phyloP scores from a whole-genome alignment of 1,140 invertebrate species.

The Elysia chlorotica region DNA sequence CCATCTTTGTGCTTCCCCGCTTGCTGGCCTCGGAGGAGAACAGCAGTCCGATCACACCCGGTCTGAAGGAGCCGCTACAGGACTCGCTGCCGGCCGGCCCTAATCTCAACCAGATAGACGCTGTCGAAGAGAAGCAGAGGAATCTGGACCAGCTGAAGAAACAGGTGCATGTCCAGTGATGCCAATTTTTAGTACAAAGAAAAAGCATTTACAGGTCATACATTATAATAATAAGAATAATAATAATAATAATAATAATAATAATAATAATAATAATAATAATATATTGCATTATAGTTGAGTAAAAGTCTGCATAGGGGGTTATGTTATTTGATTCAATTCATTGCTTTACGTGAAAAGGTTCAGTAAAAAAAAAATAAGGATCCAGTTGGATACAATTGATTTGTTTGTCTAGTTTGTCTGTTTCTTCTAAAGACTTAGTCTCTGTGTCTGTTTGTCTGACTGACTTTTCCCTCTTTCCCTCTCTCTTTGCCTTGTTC shows the following conservation, averaged over 20 bases:
- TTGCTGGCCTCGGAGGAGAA: conserved; percentile 26
- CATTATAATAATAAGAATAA: conserved; percentile 27
- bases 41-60: conserved; percentile 19
- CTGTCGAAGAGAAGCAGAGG: conserved; percentile 18
- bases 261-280: conserved; percentile 19
- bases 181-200: conserved; percentile 25
- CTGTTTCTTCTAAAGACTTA: too few relatives aligned
- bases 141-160: conserved; percentile 27
- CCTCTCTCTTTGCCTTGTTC: too few relatives aligned
- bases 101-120: not conserved
- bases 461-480: too few relatives aligned
- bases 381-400: too few relatives aligned
- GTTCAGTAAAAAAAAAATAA: too few relatives aligned
- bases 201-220: conserved; percentile 14
- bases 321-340: not conserved
- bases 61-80: not conserved
- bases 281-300: not conserved
- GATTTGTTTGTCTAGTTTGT: too few relatives aligned
- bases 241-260: conserved; percentile 35
- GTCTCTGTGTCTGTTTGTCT: too few relatives aligned
- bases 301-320: not conserved
- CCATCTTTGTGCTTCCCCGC: conserved; percentile 66
- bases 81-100: too few relatives aligned
- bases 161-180: conserved; percentile 26
- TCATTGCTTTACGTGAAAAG: not conserved